A percentile compares a stretch with the other conserved stretches of the same genome.
phyloP scores from a whole-genome alignment of 2,888 invertebrate species.

The Oscheius myriophilus region DNA sequence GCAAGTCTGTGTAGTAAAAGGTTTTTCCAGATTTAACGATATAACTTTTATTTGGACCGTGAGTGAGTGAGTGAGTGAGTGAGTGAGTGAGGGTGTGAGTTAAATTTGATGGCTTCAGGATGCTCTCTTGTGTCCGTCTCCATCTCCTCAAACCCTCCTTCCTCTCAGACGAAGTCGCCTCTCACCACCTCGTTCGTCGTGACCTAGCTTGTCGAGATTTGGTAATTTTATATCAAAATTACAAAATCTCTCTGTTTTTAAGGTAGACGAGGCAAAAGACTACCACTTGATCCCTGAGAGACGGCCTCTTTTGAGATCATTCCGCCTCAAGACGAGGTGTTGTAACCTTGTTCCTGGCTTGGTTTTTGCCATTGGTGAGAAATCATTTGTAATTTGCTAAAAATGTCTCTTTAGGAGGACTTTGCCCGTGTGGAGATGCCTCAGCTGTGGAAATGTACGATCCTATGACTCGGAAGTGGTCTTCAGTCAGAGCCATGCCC shows the following conservation, averaged over 20 bases:
- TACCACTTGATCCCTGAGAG: conserved; percentile 88
- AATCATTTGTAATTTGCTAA: not conserved
- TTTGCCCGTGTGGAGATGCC: conserved; percentile 69
- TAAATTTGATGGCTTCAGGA: no score
- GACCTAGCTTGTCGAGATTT: conserved; percentile 75
- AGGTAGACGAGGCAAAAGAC: conserved; percentile 85
- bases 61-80: not conserved
- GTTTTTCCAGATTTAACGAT: no score
- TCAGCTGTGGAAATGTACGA: conserved; percentile 87
- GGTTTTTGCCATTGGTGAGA: conserved; percentile 48
- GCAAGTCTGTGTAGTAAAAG: no score
- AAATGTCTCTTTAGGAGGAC: conserved; percentile 75
- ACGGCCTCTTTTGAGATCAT: conserved; percentile 80
- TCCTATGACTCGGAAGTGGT: conserved; percentile 80
- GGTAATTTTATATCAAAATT: conserved; percentile 14
- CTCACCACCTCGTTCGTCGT: conserved; percentile 75
- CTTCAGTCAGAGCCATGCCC: conserved; percentile 82
- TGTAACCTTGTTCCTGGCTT: conserved; percentile 77
- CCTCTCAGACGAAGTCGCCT: conserved; percentile 78
- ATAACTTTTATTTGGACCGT: not conserved
- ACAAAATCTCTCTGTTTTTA: conserved; percentile 71
- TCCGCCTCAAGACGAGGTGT: conserved; percentile 80
- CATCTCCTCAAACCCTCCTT: conserved; percentile 85
- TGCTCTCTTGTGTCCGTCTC: conserved; percentile 82
- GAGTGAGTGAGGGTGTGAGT: no score